Evolutionary conservation across 2,888 invertebrate species (phyloP).

Genomic region (Phanerotoma sp.): DNA sequence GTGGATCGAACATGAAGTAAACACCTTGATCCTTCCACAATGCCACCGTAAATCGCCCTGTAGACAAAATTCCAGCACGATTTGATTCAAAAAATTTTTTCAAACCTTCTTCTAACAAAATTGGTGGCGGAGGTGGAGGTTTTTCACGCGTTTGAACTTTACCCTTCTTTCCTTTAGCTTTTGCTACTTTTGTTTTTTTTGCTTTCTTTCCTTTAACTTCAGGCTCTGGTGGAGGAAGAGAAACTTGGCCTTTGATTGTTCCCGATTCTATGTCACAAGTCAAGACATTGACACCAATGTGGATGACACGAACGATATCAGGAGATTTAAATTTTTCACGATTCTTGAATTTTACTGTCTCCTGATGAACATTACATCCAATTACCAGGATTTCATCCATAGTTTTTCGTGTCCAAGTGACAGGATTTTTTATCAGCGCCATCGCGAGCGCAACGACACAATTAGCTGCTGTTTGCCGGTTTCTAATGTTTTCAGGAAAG

Average conservation of each 20-base stretch:
- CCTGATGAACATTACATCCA: slow-evolving; percentile 41
- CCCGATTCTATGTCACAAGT: slow-evolving; percentile 44
- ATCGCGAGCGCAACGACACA: slow-evolving; percentile 49
- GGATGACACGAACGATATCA: slow-evolving; percentile 48
- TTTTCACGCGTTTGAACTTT: slow-evolving; percentile 15
- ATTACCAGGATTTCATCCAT: slow-evolving; percentile 50
- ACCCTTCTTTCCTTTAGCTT: slow-evolving; percentile 31
- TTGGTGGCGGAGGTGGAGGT: slow-evolving; percentile 37
- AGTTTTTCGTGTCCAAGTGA: slow-evolving; percentile 50
- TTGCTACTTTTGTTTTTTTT: slow-evolving; percentile 27
- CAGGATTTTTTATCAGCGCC: slow-evolving; percentile 47
- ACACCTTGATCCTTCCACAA: slow-evolving; percentile 50
- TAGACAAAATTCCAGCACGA: slow-evolving; percentile 45
- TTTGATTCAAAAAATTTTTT: slow-evolving; percentile 45
- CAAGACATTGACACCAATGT: slow-evolving; percentile 48
- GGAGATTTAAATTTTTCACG: slow-evolving; percentile 36
- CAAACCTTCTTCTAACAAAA: slow-evolving; percentile 44
- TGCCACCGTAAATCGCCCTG: slow-evolving; percentile 41
- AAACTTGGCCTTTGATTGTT: slow-evolving; percentile 42
- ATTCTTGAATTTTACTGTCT: slow-evolving; percentile 36
- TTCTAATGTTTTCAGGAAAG: slow-evolving; percentile 42
- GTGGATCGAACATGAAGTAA: slow-evolving; percentile 50
- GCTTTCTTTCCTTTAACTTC: slow-evolving; percentile 29
- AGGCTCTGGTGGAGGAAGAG: slow-evolving; percentile 39
- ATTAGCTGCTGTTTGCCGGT: slow-evolving; percentile 46